Evolutionary conservation across 2,797 vertebrate species (phyloP).

Genomic region (Otolemur crassicaudatus): DNA sequence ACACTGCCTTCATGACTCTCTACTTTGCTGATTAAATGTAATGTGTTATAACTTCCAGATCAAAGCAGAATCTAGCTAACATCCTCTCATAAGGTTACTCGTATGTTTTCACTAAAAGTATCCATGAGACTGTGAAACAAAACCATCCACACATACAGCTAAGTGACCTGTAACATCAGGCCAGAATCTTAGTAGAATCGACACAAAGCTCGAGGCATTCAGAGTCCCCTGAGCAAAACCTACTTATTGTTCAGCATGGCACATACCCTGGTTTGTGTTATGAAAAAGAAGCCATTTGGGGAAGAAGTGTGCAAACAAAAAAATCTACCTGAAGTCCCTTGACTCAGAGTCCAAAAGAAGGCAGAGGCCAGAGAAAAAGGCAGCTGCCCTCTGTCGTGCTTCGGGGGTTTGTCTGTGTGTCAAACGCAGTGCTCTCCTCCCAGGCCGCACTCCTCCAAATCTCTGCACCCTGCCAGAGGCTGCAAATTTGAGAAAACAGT

Average conservation of each 20-base stretch:
- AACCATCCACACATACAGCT: neutral
- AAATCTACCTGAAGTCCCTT: neutral
- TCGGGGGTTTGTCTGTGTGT: neutral
- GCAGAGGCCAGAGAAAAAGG: neutral
- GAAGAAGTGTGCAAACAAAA: neutral
- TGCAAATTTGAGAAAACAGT: neutral
- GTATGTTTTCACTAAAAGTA: neutral
- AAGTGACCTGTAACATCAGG: neutral
- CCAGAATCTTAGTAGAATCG: neutral
- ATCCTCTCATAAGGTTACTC: neutral
- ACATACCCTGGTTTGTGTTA: neutral
- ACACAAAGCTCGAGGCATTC: neutral
- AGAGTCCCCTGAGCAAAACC: neutral
- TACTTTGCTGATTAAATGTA: constrained; percentile 35
- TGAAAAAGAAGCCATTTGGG: neutral
- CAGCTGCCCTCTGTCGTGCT: no score
- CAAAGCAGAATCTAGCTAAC: neutral
- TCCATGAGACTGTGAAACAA: constrained; percentile 19
- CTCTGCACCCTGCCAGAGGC: neutral
- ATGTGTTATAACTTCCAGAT: neutral
- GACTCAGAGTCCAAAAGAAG: neutral
- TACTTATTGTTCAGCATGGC: neutral
- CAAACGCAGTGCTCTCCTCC: neutral
- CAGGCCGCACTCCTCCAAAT: neutral
- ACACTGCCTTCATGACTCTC: neutral